A percentile compares a stretch with the other conserved stretches of the same genome.
These are phyloP conservation scores for Agrypnus murinus DNA, from an alignment of 2,888 invertebrate genomes.

Conservation along the genomic window DNA sequence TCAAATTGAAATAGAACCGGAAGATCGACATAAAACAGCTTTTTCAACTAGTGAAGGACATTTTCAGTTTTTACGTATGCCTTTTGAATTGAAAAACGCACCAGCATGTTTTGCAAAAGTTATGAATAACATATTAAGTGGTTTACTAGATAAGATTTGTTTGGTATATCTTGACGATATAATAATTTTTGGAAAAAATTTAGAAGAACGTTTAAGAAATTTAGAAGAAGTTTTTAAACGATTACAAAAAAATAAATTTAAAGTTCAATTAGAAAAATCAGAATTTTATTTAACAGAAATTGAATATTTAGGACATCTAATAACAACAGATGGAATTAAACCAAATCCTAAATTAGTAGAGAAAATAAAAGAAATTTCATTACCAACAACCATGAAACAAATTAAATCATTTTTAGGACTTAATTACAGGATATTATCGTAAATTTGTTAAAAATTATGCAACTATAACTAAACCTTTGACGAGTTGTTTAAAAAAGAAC, in stretches of 20 bases:
- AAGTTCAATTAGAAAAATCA: neutral
- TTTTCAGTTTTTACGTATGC: neutral
- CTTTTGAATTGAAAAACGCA: neutral
- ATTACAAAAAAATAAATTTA: no score
- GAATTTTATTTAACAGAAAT: no score
- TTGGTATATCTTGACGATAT: no score
- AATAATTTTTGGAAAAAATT: no score
- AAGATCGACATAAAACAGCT: no score
- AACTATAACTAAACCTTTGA: conserved; percentile 18
- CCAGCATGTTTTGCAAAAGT: neutral
- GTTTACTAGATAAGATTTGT: no score
- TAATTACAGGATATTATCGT: neutral
- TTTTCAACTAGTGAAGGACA: neutral
- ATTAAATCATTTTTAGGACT: neutral
- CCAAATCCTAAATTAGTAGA: conserved; percentile 6
- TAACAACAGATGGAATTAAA: neutral
- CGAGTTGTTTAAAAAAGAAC: conserved; percentile 6
- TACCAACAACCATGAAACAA: neutral
- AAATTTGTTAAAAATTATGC: neutral
- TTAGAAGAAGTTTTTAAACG: no score
- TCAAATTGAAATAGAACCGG: neutral
- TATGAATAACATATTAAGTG: no score
- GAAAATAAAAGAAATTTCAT: neutral
- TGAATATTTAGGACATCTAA: neutral
- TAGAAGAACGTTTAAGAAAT: no score